Evolutionary conservation across 2,797 vertebrate species (phyloP), one percentile per base, ranked within the genome.

Genomic region (Otolemur crassicaudatus): DNA sequence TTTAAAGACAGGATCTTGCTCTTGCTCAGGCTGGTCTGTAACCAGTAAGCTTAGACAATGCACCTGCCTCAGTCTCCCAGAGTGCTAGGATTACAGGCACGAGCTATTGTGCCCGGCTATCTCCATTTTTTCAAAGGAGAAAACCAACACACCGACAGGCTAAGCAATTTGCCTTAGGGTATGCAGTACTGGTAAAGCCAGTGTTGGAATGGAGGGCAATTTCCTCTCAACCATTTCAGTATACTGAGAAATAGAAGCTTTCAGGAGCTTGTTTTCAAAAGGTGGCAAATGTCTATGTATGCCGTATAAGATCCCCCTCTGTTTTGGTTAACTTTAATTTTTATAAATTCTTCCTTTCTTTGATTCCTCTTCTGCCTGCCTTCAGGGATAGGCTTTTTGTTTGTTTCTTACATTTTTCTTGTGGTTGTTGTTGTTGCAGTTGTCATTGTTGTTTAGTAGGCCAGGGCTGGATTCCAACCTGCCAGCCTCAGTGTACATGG

Each of bases 311-410:
- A 23, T 72, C n/a, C 67, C 40, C 27, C 2, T 9, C n/a, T 70
- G 11, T 46, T 82, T 90, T 80, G 46, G 37, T 90, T 86, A 89
- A 27, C 31, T 91, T 95, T 95, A 94, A 88, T 95, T 90, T 90
- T 84, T 95, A 79, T 81, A 73, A 87, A 77, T 82, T 87, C 34
- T 61, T 53, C 29, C 70, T 88, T 79, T 27, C 43, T 73, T 87
- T 75, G 89, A 87, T 2, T 37, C 37, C 43, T 73, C n/a, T 88
- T 95, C 61, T 81, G 43, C 49, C 72, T 91, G 40, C 43, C 73
- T 96, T 93, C 85, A 65, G 81, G 73, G 49, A 63, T 83, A 58
- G 53, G 4, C 34, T 53, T 94, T 92, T 89, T 94, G 31, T 40
- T 61, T 46, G 46, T 46, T 46, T 46, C 46, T 12, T 11, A 46